phyloP scores from a whole-genome alignment of 2,797 vertebrate genomes.

The Eremophila alpestris region DNA sequence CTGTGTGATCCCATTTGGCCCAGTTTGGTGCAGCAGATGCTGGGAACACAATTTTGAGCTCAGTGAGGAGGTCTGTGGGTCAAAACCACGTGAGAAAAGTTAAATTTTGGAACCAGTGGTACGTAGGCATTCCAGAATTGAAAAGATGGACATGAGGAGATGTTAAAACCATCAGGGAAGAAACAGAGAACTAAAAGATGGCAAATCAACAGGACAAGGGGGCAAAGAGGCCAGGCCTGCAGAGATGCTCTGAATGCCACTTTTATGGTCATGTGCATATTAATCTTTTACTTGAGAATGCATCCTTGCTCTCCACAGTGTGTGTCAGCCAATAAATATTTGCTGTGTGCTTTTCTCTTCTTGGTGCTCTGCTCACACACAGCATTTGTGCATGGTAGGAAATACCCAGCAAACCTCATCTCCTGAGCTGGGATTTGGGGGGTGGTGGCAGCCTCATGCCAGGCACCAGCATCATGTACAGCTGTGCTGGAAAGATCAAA shows the following conservation, averaged over 20 bases:
- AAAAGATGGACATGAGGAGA: not conserved
- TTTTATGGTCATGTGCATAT: not conserved
- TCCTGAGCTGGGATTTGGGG: not conserved
- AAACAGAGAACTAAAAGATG: not conserved
- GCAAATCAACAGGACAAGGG: not conserved
- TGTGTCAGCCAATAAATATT: not conserved
- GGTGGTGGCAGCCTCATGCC: not conserved
- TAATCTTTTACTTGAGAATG: not conserved
- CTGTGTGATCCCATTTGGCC: not conserved
- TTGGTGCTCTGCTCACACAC: not conserved
- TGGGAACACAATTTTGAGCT: not conserved
- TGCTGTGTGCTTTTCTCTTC: not conserved
- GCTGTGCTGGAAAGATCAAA: not conserved
- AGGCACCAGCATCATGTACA: fast-evolving
- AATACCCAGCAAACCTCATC: not conserved
- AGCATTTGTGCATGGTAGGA: not conserved
- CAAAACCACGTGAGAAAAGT: not conserved
- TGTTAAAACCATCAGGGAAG: not conserved
- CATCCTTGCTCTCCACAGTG: not conserved
- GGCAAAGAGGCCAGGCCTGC: not conserved
- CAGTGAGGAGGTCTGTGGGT: not conserved
- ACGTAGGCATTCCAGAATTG: not conserved
- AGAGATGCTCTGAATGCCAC: not conserved
- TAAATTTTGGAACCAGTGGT: not conserved
- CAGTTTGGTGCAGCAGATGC: not conserved